Evolutionary conservation across 1,140 invertebrate species (phyloP).

Genomic region (Drosophila chauvacae): DNA sequence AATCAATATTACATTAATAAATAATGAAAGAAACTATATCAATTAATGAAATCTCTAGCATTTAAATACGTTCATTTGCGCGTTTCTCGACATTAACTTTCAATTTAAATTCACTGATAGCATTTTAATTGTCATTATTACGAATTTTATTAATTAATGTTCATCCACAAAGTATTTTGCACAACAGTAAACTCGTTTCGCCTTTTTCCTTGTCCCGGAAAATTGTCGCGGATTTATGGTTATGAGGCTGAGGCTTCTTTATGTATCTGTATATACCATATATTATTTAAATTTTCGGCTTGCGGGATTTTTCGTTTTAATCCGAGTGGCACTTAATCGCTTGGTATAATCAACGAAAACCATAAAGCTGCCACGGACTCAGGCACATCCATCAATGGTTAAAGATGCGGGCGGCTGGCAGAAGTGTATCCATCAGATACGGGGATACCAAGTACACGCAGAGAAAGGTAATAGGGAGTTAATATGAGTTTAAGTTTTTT

Average conservation of each 20-base stretch:
- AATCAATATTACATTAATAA: not conserved
- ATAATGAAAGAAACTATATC: not conserved
- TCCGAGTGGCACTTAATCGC: conserved; percentile 29
- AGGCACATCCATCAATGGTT: conserved; percentile 34
- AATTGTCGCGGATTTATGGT: conserved; percentile 21
- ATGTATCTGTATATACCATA: not conserved
- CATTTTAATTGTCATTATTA: not conserved
- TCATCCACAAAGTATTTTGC: conserved; percentile 3
- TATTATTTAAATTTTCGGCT: conserved; percentile 24
- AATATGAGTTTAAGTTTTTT: too few species aligned
- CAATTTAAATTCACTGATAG: not conserved
- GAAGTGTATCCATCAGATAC: conserved; percentile 36
- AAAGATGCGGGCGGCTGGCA: conserved; percentile 25
- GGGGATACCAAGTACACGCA: conserved; percentile 3
- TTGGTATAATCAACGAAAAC: conserved; percentile 15
- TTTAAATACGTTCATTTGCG: not conserved
- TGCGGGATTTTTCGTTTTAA: conserved; percentile 27
- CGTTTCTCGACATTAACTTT: not conserved
- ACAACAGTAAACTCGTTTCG: not conserved
- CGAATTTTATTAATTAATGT: conserved; percentile 11
- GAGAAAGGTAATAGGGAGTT: not conserved
- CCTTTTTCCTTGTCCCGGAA: conserved; percentile 2
- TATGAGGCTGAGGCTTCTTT: conserved; percentile 13
- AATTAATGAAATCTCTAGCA: conserved; percentile 7
- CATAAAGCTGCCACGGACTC: conserved; percentile 31